Percentiles rank a stretch among this genome's conserved stretches.
These are phyloP conservation scores for Mixornis gularis DNA, from an alignment of 2,113 vertebrate genomes.

Conservation along the genomic window DNA sequence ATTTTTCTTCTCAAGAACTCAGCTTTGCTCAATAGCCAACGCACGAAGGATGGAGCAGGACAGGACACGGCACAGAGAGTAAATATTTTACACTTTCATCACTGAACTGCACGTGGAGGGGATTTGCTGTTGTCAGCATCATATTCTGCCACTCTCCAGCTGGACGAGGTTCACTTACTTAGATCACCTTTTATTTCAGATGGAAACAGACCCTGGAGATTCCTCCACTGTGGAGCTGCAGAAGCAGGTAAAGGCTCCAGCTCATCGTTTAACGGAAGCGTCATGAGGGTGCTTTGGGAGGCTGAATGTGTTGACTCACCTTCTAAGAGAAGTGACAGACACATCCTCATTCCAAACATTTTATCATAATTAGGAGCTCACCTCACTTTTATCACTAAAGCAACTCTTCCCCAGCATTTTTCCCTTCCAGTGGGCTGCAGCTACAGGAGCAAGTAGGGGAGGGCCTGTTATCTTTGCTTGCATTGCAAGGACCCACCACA, in stretches of 20 bases:
- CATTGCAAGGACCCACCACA: fast-evolving
- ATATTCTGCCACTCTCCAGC: neutral
- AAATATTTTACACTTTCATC: neutral
- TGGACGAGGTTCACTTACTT: neutral
- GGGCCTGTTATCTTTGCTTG: neutral
- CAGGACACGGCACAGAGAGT: neutral
- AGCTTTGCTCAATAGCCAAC: neutral
- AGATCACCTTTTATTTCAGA: conserved; percentile 57
- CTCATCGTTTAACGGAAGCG: neutral
- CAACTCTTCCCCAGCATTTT: neutral
- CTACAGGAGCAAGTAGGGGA: neutral
- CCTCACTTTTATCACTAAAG: neutral
- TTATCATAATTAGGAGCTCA: neutral
- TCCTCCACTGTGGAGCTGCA: neutral
- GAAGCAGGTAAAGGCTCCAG: conserved; percentile 48
- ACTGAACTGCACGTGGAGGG: neutral
- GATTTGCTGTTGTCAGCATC: neutral
- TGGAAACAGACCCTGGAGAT: conserved; percentile 13
- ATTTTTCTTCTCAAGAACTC: neutral
- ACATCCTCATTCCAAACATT: neutral
- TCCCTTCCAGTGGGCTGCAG: neutral
- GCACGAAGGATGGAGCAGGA: neutral
- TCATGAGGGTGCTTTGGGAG: neutral
- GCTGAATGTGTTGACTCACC: neutral
- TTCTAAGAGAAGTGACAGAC: neutral